phyloP scores from a whole-genome alignment of 37 sponge, comb jelly and placozoan genomes.

The Cladorhizidae sp. region DNA sequence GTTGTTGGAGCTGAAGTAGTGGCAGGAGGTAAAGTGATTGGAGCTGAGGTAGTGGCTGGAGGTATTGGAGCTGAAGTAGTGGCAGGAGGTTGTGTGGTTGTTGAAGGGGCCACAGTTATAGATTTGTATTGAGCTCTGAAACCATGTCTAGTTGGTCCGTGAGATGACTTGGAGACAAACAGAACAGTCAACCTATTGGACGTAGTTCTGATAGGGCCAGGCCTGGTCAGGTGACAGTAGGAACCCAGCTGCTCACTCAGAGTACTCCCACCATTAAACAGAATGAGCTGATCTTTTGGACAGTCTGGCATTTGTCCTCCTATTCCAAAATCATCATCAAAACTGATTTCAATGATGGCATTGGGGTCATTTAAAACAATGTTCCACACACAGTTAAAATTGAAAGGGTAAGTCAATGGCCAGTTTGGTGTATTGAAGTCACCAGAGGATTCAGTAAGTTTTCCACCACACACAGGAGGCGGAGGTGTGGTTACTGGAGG shows the following conservation, averaged over 20 bases:
- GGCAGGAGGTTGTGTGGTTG: too few species aligned
- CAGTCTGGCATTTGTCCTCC: neutral
- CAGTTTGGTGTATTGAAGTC: neutral
- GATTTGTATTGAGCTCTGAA: neutral
- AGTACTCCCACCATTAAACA: conserved; percentile 7
- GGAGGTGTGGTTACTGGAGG: neutral
- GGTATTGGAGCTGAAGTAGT: too few species aligned
- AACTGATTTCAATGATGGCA: neutral
- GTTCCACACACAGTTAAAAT: conserved; percentile 8
- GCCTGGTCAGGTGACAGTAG: neutral
- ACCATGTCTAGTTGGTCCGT: neutral
- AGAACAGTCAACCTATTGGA: neutral
- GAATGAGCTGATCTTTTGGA: neutral
- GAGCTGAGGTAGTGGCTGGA: too few species aligned
- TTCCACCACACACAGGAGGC: neutral
- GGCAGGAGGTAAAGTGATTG: too few species aligned
- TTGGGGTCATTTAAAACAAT: neutral
- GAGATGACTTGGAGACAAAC: neutral
- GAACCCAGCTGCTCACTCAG: too few species aligned
- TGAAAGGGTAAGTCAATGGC: conserved; percentile 5
- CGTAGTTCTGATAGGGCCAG: neutral
- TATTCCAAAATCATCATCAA: conserved; percentile 2
- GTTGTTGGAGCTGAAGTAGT: too few species aligned
- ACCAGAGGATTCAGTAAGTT: neutral
- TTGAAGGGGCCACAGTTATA: too few species aligned